phyloP scores from a whole-genome alignment of 2,113 vertebrate genomes.

The Leiothrix lutea region DNA sequence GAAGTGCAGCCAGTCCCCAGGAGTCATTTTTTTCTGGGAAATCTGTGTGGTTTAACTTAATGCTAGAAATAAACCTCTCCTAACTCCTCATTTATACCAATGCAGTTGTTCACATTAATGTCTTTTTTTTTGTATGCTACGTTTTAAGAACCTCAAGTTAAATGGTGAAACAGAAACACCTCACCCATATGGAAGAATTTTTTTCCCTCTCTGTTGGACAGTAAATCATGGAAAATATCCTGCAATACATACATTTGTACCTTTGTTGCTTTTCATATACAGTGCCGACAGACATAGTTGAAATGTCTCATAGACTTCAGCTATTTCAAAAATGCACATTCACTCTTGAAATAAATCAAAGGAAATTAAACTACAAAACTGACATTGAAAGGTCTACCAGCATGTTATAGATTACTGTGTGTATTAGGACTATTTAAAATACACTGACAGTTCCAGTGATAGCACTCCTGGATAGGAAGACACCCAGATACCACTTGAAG shows the following conservation, averaged over 20 bases:
- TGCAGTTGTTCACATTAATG: rapidly evolving
- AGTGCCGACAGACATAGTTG: background rate
- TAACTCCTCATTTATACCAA: background rate
- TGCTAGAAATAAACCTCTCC: background rate
- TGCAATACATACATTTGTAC: background rate
- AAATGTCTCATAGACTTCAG: background rate
- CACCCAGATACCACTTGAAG: background rate
- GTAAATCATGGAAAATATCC: background rate
- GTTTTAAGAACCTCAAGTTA: background rate
- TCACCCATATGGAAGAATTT: background rate
- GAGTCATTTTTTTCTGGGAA: background rate
- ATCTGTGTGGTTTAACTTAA: background rate
- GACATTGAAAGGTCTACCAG: background rate
- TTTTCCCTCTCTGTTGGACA: background rate
- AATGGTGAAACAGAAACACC: background rate
- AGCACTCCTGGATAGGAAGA: background rate
- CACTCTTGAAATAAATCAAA: background rate
- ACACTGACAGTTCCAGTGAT: background rate
- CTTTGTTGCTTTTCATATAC: background rate
- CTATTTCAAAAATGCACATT: background rate
- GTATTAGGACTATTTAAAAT: background rate
- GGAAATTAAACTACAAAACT: background rate
- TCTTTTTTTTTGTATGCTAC: background rate
- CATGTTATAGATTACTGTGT: background rate
- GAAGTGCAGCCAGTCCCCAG: background rate